Conservation (phyloP, 1,140 invertebrate species). For the Brachionus paranguensis region DNA sequence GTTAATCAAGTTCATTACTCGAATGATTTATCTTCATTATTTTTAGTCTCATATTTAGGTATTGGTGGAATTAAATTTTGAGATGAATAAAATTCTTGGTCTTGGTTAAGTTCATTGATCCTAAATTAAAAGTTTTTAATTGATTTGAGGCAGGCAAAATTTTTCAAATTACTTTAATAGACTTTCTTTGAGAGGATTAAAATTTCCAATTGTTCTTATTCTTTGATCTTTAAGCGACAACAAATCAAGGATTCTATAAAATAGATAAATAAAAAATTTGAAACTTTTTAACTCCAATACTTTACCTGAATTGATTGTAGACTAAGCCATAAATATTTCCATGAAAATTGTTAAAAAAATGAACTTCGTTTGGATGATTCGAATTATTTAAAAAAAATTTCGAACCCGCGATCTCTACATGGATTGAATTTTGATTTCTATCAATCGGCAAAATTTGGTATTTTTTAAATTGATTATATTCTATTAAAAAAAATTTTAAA, state of each 20-base stretch:
- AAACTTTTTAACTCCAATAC: background rate
- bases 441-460: background rate
- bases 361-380: background rate
- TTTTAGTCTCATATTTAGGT: too few species aligned
- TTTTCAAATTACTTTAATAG: background rate
- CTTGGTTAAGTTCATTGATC: background rate
- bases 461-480: background rate
- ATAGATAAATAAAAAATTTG: background rate
- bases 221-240: background rate
- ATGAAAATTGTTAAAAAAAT: slow-evolving; percentile 9
- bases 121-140: background rate
- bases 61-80: too few species aligned
- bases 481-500: background rate
- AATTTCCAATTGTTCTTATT: background rate
- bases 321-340: slow-evolving; percentile 28
- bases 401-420: background rate
- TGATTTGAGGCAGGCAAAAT: background rate
- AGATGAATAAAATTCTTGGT: too few species aligned
- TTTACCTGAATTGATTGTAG: slow-evolving; percentile 7
- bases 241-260: slow-evolving; percentile 7
- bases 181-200: background rate
- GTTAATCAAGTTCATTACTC: too few species aligned
- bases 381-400: background rate
- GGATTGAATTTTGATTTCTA: background rate
- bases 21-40: too few species aligned